Evolutionary conservation across 1,140 invertebrate species (phyloP).

Genomic region (Thalassaphorura encarpata): DNA sequence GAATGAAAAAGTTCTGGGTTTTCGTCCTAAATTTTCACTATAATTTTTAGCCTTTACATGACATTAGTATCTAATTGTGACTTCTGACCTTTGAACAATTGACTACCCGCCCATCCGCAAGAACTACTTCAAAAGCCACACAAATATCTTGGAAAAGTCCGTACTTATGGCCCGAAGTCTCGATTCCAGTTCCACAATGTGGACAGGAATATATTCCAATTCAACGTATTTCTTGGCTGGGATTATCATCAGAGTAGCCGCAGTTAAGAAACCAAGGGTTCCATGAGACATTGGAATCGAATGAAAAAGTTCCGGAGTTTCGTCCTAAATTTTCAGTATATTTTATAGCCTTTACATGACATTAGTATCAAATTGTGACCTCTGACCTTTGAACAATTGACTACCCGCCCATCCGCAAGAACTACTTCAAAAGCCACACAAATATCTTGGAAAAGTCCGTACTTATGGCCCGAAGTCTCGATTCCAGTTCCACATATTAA

Average conservation of each 20-base stretch:
- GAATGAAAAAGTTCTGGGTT: constrained; percentile 22
- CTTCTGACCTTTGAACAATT: constrained; percentile 53
- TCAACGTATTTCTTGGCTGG: neutral
- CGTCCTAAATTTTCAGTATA: too few species aligned
- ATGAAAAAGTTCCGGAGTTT: neutral
- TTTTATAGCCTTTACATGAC: too few species aligned
- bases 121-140: constrained; percentile 57
- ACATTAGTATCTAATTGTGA: too few species aligned
- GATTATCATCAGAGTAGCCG: neutral
- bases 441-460: neutral
- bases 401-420: neutral
- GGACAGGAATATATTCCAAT: too few species aligned
- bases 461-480: constrained; percentile 1
- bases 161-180: constrained; percentile 61
- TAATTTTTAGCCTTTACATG: neutral
- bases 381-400: constrained; percentile 4
- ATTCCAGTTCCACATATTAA: constrained; percentile 7
- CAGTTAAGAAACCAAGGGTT: neutral
- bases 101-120: constrained; percentile 60
- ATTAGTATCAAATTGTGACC: too few species aligned
- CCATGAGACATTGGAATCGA: neutral
- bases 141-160: constrained; percentile 73
- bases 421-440: neutral
- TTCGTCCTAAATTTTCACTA: neutral
- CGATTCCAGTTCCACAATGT: constrained; percentile 68